Evolutionary conservation across 1,140 invertebrate species (phyloP), one percentile per base, ranked within the genome.

Genomic region (Acyrthosiphon pisum): DNA sequence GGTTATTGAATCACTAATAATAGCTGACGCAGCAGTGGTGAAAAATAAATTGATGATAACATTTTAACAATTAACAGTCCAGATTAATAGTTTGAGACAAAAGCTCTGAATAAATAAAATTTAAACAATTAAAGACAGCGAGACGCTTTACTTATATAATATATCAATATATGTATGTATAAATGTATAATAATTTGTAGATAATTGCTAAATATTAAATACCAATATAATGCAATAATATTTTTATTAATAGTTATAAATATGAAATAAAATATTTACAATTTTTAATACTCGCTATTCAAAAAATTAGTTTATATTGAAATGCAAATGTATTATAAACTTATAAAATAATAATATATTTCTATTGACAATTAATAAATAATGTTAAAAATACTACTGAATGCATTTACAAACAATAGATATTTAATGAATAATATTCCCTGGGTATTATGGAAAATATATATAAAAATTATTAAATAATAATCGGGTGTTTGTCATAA

Each of bases 1-100:
- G 22, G 76, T 83, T 83, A 83, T 83, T 83, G 76, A 83, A 83
- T 83, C 37, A 41, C 83, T 44, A 41, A 84, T 84, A 84, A 41
- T 11, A 84, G 37, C 22, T 9, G 23, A 84, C 83, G 2, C 37
- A 26, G 22, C 23, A 84, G 9, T 9, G 44, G 11, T 26, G 3
- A 84, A 41, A 44, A 84, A 44, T 41, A 83, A 76, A 76, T n/a
- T 76, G 30, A 6, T n/a, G 14, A 76, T 20, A 18, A n/a, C 60
- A n/a, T n/a, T 76, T n/a, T 76, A 76, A 76, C 14, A 76, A 76
- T 76, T 76, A 68, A 76, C 60, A 2, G 14, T 68, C 30, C 30
- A 18, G 0, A 30, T 76, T 76, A 76, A 35, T 76, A 18, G 14
- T 76, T 76, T 11, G 6, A 76, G 60, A 76, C 1, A 35, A 35